Percentiles rank a stretch among this genome's conserved stretches.
phyloP scores from a whole-genome alignment of 64 coral and sea anemone species.

The Acropora tenuis region DNA sequence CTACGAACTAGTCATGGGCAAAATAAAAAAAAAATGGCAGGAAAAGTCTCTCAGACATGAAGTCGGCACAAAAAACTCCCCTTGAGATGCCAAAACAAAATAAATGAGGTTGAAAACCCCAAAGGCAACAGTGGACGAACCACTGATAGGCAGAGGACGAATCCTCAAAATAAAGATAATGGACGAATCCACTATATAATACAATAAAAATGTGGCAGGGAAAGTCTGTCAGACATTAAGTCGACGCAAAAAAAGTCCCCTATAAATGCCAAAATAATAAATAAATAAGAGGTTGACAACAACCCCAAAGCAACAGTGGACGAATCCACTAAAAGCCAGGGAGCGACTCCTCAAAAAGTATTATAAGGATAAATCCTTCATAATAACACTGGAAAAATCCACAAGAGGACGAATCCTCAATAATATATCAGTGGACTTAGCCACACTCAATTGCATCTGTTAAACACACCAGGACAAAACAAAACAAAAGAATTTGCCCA shows the following conservation, averaged over 20 bases:
- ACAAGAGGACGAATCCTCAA: constrained; percentile 7
- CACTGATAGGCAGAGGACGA: neutral
- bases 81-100: constrained; percentile 19
- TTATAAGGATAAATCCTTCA: constrained; percentile 19
- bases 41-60: constrained; percentile 33
- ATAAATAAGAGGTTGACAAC: constrained; percentile 27
- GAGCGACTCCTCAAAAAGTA: neutral
- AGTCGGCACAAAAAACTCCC: constrained; percentile 30
- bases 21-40: neutral
- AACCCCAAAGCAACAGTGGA: constrained; percentile 29
- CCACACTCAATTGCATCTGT: constrained; percentile 10
- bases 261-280: constrained; percentile 14
- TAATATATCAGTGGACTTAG: constrained; percentile 10
- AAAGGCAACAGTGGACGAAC: constrained; percentile 4
- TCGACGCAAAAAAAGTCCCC: constrained; percentile 3
- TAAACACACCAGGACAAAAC: constrained; percentile 13
- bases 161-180: constrained; percentile 6
- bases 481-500: constrained; percentile 8
- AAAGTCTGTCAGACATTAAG: constrained; percentile 36
- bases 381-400: constrained; percentile 1
- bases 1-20: neutral
- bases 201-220: constrained; percentile 15
- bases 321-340: neutral
- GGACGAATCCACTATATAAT: neutral
- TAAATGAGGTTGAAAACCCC: constrained; percentile 52